Percentiles rank a stretch among this genome's conserved stretches.
These are phyloP conservation scores for Spongia lamella DNA, from an alignment of 37 sponge, comb jelly and placozoan genomes.

Conservation along the genomic window DNA sequence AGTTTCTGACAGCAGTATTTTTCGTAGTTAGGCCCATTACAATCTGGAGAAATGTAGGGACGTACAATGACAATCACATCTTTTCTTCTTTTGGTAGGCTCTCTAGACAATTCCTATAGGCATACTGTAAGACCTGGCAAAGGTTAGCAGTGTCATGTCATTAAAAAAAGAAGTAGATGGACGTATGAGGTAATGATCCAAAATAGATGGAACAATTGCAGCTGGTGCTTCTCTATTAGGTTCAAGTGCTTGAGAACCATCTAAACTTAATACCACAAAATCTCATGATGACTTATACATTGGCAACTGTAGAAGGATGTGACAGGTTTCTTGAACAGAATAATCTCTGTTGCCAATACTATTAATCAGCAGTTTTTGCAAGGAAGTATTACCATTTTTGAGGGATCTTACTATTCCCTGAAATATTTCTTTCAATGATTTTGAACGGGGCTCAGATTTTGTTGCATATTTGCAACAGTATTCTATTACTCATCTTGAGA, in stretches of 20 bases:
- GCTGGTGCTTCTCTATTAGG: not conserved
- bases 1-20: constrained; percentile 52
- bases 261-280: constrained; percentile 26
- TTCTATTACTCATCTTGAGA: constrained; percentile 28
- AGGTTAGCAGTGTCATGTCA: constrained; percentile 26
- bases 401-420: constrained; percentile 9
- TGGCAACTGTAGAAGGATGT: constrained; percentile 47
- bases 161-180: constrained; percentile 18
- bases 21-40: constrained; percentile 42
- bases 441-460: constrained; percentile 37
- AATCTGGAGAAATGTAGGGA: constrained; percentile 52
- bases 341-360: constrained; percentile 19
- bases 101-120: constrained; percentile 5
- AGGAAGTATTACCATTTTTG: too few relatives aligned
- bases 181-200: constrained; percentile 13
- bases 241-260: constrained; percentile 30
- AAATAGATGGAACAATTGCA: constrained; percentile 14
- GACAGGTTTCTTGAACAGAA: constrained; percentile 57
- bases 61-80: constrained; percentile 19
- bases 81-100: constrained; percentile 3
- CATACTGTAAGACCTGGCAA: constrained; percentile 26
- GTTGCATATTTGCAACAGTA: constrained; percentile 43
- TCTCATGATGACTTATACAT: constrained; percentile 22
- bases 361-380: constrained; percentile 46
- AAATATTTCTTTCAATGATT: constrained; percentile 34